phyloP scores from a whole-genome alignment of 2,888 invertebrate genomes.

The Drosophila phalerata region DNA sequence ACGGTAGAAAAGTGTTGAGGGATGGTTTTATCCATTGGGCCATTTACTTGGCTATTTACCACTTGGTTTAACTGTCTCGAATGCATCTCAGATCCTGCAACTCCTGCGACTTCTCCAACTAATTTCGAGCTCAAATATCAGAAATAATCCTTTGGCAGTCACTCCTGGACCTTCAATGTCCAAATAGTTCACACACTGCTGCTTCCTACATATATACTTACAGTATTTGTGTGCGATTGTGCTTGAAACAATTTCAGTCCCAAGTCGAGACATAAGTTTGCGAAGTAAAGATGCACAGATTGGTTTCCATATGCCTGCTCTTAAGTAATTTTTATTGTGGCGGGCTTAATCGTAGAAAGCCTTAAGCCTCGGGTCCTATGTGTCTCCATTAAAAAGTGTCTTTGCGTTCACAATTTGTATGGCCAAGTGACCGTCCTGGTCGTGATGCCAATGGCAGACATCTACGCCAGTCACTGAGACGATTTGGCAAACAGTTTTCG shows the following conservation, averaged over 20 bases:
- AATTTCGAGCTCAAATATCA: constrained; percentile 13
- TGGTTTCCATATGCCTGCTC: constrained; percentile 11
- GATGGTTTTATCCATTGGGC: constrained; percentile 28
- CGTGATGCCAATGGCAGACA: constrained; percentile 26
- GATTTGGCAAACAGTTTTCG: constrained; percentile 54
- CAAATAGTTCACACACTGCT: neutral
- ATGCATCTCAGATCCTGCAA: constrained; percentile 14
- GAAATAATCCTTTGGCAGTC: constrained; percentile 10
- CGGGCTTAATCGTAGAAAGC: constrained; percentile 17
- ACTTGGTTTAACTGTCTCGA: constrained; percentile 40
- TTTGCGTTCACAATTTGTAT: constrained; percentile 11
- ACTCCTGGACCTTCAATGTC: constrained; percentile 1
- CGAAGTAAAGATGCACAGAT: constrained; percentile 16
- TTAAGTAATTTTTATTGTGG: constrained; percentile 18
- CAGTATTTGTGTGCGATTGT: neutral
- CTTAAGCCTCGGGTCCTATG: constrained; percentile 16
- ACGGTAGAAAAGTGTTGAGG: neutral
- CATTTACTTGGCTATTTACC: constrained; percentile 53
- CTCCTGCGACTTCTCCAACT: constrained; percentile 3
- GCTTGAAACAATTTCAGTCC: neutral
- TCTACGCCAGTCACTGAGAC: constrained; percentile 22
- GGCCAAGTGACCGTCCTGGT: constrained; percentile 11
- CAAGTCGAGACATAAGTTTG: constrained; percentile 13
- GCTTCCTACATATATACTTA: neutral
- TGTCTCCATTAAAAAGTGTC: constrained; percentile 11